Conservation (phyloP, 2,888 invertebrate genomes). For the Danaus chrysippus region DNA sequence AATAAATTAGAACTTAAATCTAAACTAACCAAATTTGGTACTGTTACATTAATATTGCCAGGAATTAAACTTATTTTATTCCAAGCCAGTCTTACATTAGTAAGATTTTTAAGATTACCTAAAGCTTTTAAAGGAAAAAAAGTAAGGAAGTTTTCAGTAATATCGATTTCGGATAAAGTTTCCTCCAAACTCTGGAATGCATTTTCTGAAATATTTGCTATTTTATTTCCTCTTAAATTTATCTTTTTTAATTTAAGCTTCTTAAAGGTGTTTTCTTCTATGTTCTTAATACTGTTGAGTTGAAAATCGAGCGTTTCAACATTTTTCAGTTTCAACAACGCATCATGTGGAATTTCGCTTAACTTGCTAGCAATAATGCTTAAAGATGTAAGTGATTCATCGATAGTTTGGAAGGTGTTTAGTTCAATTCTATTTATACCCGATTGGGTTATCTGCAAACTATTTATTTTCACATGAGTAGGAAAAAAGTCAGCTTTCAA, state of each 20-base stretch:
- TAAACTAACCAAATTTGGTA: conserved; percentile 86
- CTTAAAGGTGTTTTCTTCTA: conserved; percentile 91
- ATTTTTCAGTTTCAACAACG: conserved; percentile 83
- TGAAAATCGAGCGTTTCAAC: conserved; percentile 89
- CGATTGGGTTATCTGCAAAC: conserved; percentile 88
- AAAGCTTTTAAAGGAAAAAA: conserved; percentile 89
- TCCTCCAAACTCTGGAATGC: conserved; percentile 89
- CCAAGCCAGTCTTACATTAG: conserved; percentile 86
- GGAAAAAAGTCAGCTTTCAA: conserved; percentile 88
- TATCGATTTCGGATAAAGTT: conserved; percentile 88
- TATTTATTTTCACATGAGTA: conserved; percentile 82
- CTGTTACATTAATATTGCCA: conserved; percentile 84
- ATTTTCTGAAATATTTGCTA: conserved; percentile 89
- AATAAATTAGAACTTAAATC: conserved; percentile 94
- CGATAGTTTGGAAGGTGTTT: conserved; percentile 83
- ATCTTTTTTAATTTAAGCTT: conserved; percentile 88
- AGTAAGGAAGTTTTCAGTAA: conserved; percentile 92
- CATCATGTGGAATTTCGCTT: conserved; percentile 86
- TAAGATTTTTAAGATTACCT: conserved; percentile 85
- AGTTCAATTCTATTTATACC: conserved; percentile 84
- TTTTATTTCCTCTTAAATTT: conserved; percentile 91
- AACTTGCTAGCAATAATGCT: conserved; percentile 88
- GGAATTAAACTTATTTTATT: conserved; percentile 89
- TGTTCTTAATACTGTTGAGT: conserved; percentile 89
- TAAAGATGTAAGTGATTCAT: conserved; percentile 85